phyloP scores from a whole-genome alignment of 1,140 invertebrate species.

The Zaprionus capensis region DNA sequence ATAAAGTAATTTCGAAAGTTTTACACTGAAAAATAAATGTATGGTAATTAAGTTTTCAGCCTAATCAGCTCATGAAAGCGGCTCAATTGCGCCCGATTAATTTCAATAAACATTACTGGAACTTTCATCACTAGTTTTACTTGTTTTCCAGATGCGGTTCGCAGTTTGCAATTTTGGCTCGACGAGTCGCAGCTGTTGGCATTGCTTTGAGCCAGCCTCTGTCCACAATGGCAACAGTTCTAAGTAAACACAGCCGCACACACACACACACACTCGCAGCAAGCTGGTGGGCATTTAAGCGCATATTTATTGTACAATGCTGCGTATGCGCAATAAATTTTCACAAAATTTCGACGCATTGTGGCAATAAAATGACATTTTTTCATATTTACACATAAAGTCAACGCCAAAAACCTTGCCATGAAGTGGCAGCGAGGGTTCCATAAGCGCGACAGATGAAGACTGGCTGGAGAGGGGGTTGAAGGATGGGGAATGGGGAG shows the following conservation, averaged over 20 bases:
- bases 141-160: slow-evolving; percentile 15
- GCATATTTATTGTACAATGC: slow-evolving; percentile 78
- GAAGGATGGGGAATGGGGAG: background rate
- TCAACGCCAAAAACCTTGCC: slow-evolving; percentile 58
- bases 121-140: background rate
- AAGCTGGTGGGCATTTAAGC: slow-evolving; percentile 66
- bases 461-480: background rate
- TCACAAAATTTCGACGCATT: slow-evolving; percentile 80
- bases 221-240: slow-evolving; percentile 62
- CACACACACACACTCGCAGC: slow-evolving; percentile 10
- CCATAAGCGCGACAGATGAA: slow-evolving; percentile 21
- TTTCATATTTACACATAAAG: slow-evolving; percentile 83
- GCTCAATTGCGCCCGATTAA: background rate
- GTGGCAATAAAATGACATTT: slow-evolving; percentile 82
- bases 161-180: slow-evolving; percentile 31
- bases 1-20: background rate
- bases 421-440: slow-evolving; percentile 24
- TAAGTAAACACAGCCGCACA: slow-evolving; percentile 58
- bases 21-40: background rate
- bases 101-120: background rate
- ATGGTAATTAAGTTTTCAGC: no score
- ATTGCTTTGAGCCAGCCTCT: slow-evolving; percentile 41
- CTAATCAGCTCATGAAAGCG: background rate
- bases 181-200: slow-evolving; percentile 52
- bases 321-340: slow-evolving; percentile 81